Evolutionary conservation across 1,140 invertebrate genomes (phyloP).

Genomic region (Zophobas morio): DNA sequence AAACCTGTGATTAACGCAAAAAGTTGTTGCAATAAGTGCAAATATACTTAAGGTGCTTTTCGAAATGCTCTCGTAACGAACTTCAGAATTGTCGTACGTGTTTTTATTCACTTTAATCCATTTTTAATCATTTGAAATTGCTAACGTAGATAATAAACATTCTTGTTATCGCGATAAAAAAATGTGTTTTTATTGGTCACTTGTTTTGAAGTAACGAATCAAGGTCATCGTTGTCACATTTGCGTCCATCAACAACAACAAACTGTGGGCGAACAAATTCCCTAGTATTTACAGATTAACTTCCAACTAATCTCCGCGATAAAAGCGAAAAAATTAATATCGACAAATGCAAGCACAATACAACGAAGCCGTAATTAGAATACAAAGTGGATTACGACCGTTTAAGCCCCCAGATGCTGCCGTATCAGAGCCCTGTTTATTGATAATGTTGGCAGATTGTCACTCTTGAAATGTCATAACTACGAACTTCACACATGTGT

Average conservation of each 20-base stretch:
- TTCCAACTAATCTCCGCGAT: background rate
- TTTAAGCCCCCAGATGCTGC: background rate
- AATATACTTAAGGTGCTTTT: too few relatives aligned
- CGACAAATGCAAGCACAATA: background rate
- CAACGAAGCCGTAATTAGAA: background rate
- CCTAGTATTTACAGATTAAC: background rate
- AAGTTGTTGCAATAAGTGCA: too few relatives aligned
- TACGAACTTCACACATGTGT: constrained; percentile 52
- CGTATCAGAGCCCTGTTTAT: background rate
- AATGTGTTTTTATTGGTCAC: background rate
- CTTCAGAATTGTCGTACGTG: too few relatives aligned
- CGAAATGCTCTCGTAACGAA: too few relatives aligned
- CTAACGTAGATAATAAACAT: background rate
- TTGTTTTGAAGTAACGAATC: background rate
- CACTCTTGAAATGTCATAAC: constrained; percentile 24
- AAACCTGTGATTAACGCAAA: too few relatives aligned
- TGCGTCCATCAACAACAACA: constrained; percentile 7
- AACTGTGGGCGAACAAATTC: constrained; percentile 4
- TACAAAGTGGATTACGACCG: background rate
- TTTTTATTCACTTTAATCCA: too few relatives aligned
- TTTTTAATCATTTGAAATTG: background rate
- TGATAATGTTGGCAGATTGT: constrained; percentile 10
- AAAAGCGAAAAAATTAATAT: background rate
- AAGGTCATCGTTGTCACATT: constrained; percentile 13
- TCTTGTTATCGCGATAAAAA: background rate